phyloP scores from a whole-genome alignment of 2,888 invertebrate species.

The Dascillus cervinus region DNA sequence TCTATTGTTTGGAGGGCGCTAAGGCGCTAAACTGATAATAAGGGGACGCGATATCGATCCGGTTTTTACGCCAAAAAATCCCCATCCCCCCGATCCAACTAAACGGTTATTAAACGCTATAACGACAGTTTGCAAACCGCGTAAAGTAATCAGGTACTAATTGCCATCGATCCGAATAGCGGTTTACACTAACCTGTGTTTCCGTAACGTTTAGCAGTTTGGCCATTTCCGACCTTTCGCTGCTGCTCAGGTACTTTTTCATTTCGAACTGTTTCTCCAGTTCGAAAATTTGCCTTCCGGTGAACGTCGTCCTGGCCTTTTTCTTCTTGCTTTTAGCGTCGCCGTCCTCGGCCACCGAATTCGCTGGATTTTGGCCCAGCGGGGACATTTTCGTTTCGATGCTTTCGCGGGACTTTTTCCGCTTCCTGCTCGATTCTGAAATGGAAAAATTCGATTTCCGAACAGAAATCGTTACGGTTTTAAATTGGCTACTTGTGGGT shows the following conservation, averaged over 20 bases:
- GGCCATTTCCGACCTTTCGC: slow-evolving; percentile 91
- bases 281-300: slow-evolving; percentile 93
- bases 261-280: slow-evolving; percentile 92
- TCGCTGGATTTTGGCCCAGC: slow-evolving; percentile 38
- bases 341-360: slow-evolving; percentile 33
- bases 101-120: slow-evolving; percentile 1
- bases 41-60: no score
- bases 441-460: no score
- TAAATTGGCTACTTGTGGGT: no score
- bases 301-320: slow-evolving; percentile 92
- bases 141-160: slow-evolving; percentile 6
- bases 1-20: no score
- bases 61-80: no score
- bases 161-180: slow-evolving; percentile 7
- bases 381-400: slow-evolving; percentile 28
- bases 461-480: no score
- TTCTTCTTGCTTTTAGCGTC: slow-evolving; percentile 60
- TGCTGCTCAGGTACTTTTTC: slow-evolving; percentile 93
- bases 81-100: no score
- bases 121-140: slow-evolving; percentile 3
- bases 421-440: slow-evolving; percentile 34
- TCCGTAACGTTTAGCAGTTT: slow-evolving; percentile 89
- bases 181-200: slow-evolving; percentile 69
- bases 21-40: no score
- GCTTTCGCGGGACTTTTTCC: slow-evolving; percentile 33